Percentiles rank a stretch among this genome's conserved stretches.
Conservation (phyloP, 2,888 invertebrate genomes). For the Cosmopolites sordidus region DNA sequence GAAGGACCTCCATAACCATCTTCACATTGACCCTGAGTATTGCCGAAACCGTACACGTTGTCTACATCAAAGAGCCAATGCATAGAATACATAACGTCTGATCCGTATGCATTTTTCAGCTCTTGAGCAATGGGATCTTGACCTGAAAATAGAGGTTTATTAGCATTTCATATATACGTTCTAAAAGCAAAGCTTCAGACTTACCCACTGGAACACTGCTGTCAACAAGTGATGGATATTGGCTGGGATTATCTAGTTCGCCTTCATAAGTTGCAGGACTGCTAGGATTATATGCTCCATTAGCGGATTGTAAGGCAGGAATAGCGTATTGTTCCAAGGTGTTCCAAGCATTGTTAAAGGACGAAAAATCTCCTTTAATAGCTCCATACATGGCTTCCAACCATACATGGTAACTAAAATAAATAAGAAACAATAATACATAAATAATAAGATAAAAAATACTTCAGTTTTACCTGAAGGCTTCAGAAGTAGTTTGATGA, state of each 20-base stretch:
- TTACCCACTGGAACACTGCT: slow-evolving; percentile 17
- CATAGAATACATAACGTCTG: slow-evolving; percentile 30
- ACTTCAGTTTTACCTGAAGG: slow-evolving; percentile 25
- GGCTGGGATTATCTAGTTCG: slow-evolving; percentile 28
- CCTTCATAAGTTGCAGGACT: slow-evolving; percentile 30
- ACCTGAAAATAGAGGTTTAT: slow-evolving; percentile 24
- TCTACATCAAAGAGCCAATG: slow-evolving; percentile 33
- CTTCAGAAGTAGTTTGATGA: slow-evolving; percentile 34
- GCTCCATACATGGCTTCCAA: slow-evolving; percentile 33
- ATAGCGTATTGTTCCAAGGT: slow-evolving; percentile 29
- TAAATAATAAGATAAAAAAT: not conserved
- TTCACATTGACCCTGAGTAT: slow-evolving; percentile 27
- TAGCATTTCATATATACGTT: no score
- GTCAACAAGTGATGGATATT: slow-evolving; percentile 29
- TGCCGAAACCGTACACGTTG: slow-evolving; percentile 27
- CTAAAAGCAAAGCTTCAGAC: no score
- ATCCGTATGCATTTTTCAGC: slow-evolving; percentile 30
- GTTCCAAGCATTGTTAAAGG: slow-evolving; percentile 31
- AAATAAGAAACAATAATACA: slow-evolving; percentile 6
- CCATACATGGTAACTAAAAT: slow-evolving; percentile 22
- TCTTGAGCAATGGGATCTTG: slow-evolving; percentile 31
- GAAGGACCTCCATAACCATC: slow-evolving; percentile 28
- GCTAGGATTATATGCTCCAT: slow-evolving; percentile 9
- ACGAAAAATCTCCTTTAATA: slow-evolving; percentile 27
- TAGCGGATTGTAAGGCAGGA: slow-evolving; percentile 22